phyloP scores from a whole-genome alignment of 1,140 invertebrate genomes.

The Fragariocoptes setiger region DNA sequence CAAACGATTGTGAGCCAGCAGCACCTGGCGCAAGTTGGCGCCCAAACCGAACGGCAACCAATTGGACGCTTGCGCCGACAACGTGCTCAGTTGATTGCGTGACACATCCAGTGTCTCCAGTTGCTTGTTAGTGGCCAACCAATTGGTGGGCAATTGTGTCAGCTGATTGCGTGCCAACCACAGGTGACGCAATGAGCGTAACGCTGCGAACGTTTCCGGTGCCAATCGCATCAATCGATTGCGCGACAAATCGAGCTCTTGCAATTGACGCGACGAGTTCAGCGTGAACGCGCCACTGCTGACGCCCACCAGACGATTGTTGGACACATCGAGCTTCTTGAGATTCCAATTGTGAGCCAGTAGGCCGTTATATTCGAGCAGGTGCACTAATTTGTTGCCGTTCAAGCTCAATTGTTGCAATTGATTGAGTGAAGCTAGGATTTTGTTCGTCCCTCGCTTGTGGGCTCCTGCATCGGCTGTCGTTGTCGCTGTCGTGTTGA shows the following conservation, averaged over 20 bases:
- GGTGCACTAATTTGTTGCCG: slow-evolving; percentile 2
- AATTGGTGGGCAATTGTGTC: background rate
- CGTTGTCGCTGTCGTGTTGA: no score
- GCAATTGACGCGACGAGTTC: slow-evolving; percentile 1
- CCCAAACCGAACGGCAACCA: slow-evolving; percentile 7
- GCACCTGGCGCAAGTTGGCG: slow-evolving; percentile 4
- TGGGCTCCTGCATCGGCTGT: no score
- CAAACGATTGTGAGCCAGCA: slow-evolving; percentile 9
- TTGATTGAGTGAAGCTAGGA: background rate
- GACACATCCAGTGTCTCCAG: background rate
- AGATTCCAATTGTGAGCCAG: slow-evolving; percentile 5
- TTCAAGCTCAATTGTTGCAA: slow-evolving; percentile 6
- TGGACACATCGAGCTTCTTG: slow-evolving; percentile 1
- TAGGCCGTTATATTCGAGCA: slow-evolving; percentile 1
- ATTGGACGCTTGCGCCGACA: background rate
- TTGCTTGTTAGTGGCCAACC: slow-evolving; percentile 1
- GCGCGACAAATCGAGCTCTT: slow-evolving; percentile 8
- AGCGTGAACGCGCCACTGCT: slow-evolving; percentile 5
- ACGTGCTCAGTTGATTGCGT: slow-evolving; percentile 1
- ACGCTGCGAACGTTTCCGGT: slow-evolving; percentile 1
- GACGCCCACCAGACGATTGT: slow-evolving; percentile 4
- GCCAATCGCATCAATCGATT: slow-evolving; percentile 10
- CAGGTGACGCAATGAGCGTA: slow-evolving; percentile 2
- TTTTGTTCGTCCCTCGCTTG: no score
- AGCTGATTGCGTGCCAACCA: slow-evolving; percentile 7